Percentiles rank a stretch among this genome's conserved stretches.
Conservation (phyloP, 1,140 invertebrate species). For the Sitodiplosis mosellana region DNA sequence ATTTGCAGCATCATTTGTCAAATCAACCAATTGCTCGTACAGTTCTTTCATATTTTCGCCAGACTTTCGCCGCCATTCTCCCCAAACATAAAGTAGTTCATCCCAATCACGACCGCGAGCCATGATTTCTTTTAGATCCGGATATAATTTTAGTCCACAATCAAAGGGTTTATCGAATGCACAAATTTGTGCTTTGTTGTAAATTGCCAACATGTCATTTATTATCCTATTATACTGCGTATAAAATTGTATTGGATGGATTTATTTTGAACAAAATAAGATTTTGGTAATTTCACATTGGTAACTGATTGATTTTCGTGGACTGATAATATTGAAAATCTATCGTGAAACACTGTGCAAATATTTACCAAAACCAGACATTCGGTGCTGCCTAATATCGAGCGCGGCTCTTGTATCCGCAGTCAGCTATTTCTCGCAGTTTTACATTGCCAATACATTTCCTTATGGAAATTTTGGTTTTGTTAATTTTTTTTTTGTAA, state of each 20-base stretch:
- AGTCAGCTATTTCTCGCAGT: too few species aligned
- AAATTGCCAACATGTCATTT: conserved; percentile 75
- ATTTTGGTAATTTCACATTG: too few species aligned
- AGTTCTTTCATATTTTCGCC: conserved; percentile 59
- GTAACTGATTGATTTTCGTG: too few species aligned
- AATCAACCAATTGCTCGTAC: conserved; percentile 62
- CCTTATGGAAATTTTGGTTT: too few species aligned
- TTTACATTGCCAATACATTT: too few species aligned
- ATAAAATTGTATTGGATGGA: conserved; percentile 5
- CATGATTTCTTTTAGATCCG: conserved; percentile 45
- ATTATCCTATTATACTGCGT: conserved; percentile 67
- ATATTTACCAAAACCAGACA: too few species aligned
- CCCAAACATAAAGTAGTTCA: conserved; percentile 69
- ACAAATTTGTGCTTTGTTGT: conserved; percentile 71
- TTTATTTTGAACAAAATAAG: background rate
- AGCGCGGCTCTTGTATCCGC: too few species aligned
- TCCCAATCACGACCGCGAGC: conserved; percentile 64
- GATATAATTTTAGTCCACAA: conserved; percentile 63
- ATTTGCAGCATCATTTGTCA: conserved; percentile 73
- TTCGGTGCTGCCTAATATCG: too few species aligned
- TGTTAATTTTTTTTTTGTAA: too few species aligned
- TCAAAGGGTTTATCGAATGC: conserved; percentile 63
- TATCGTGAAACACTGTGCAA: too few species aligned
- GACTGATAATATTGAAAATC: too few species aligned
- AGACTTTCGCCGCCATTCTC: conserved; percentile 65